Base-by-base conservation (phyloP, 2,113 vertebrate genomes). In the Gymnocephalus cernua region DNA sequence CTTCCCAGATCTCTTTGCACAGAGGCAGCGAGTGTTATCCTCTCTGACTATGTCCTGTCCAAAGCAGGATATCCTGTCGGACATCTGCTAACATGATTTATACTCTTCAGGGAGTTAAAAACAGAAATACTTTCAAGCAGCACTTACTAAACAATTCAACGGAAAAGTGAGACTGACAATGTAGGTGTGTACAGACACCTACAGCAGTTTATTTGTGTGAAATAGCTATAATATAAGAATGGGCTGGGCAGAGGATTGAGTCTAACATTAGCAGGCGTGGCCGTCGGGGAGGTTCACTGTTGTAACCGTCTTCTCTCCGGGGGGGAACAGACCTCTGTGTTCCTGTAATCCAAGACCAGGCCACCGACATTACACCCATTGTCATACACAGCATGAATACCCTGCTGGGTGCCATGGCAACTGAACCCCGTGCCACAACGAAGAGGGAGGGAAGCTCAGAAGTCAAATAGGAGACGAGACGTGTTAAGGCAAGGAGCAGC, bases 361-460 rank as follows among this genome's bases (percentile, higher is more conserved):
- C 70, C 75, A 61, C 71, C 32, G 71, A 92, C 93, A 88, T 93
- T 90, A 90, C 90, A 77, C 89, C 85, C 91, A 93, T 95, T 96
- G 94, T 95, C 89, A 90, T 80, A 87, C 84, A 77, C 87, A 68
- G 76, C 85, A 86, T 88, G 92, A 94, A 94, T 94, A 90, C 87
- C 84, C 83, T 29, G 50, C 72, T 71, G 75, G 86, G 69, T 73
- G 84, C 93, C 93, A 94, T 95, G 91, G 93, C 79, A 93, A 95
- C 93, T 10, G 15, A 65, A 77, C 74, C 54, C 81, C 25, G 74
- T 53, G 68, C 84, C 76, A 89, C 82, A 77, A 63, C 50, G 71
- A 54, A 14, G 74, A 73, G 74, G 69, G 67, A 69, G 74, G 84
- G 41, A 71, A 64, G 73, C 48, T 69, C 1, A 3, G 68, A 25